A percentile compares a stretch with the other conserved stretches of the same genome.
These are phyloP conservation scores for Embiotoca jacksoni DNA, from an alignment of 2,113 vertebrate genomes.

Conservation along the genomic window DNA sequence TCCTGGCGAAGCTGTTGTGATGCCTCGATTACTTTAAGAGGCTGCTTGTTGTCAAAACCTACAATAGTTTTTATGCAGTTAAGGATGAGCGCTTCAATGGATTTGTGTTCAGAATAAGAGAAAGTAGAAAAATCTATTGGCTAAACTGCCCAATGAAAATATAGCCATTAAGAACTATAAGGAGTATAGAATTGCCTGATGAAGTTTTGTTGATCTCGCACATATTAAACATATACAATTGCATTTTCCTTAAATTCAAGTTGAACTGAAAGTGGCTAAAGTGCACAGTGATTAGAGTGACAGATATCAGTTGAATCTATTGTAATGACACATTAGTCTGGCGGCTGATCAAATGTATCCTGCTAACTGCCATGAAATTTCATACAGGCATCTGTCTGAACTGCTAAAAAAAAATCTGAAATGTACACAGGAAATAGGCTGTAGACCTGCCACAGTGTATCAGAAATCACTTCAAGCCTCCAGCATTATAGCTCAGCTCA, in stretches of 20 bases:
- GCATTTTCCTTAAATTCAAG: background rate
- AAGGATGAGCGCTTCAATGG: background rate
- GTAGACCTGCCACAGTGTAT: constrained; percentile 8
- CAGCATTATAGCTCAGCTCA: background rate
- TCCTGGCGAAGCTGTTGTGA: constrained; percentile 48
- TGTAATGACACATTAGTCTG: too few species aligned
- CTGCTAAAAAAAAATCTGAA: background rate
- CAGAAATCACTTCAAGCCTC: constrained; percentile 37
- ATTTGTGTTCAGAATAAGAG: background rate
- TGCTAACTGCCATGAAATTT: background rate
- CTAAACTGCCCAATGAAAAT: background rate
- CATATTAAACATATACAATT: too few species aligned
- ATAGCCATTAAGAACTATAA: too few species aligned
- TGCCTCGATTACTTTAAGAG: constrained; percentile 48
- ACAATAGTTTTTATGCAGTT: constrained; percentile 25
- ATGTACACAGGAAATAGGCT: accelerated
- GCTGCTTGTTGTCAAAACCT: constrained; percentile 44
- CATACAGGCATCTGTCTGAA: background rate
- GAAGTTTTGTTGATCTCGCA: too few species aligned
- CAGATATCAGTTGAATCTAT: too few species aligned
- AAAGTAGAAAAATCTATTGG: background rate
- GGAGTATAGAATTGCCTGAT: too few species aligned
- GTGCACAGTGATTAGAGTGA: too few species aligned
- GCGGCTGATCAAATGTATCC: too few species aligned
- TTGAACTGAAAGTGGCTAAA: background rate